Percentiles rank a stretch among this genome's conserved stretches.
phyloP scores from a whole-genome alignment of 2,797 vertebrate species.

The Prunella strophiata region DNA sequence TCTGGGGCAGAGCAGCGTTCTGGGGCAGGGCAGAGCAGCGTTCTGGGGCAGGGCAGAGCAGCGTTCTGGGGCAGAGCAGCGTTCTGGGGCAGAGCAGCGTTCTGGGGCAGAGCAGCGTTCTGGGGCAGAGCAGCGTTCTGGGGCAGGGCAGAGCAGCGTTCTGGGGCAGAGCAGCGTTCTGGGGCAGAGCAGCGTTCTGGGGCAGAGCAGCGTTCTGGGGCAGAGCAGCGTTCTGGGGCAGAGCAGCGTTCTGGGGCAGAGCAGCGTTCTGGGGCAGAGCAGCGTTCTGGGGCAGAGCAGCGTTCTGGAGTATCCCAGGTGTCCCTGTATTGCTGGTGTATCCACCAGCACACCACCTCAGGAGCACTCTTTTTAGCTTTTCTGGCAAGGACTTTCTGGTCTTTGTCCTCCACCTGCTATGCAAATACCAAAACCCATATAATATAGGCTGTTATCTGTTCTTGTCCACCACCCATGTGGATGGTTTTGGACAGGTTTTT shows the following conservation, averaged over 20 bases:
- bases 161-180: too few relatives aligned
- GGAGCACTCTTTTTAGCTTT: not conserved
- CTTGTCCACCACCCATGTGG: not conserved
- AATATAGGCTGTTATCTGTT: not conserved
- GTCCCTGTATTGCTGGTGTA: not conserved
- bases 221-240: not conserved
- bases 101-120: fast-evolving
- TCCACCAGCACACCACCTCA: not conserved
- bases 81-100: too few relatives aligned
- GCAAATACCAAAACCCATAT: not conserved
- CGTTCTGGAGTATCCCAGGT: not conserved
- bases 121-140: not conserved
- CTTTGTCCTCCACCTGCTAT: not conserved
- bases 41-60: too few relatives aligned
- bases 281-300: too few relatives aligned
- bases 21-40: too few relatives aligned
- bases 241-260: too few relatives aligned
- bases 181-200: too few relatives aligned
- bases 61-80: too few relatives aligned
- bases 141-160: too few relatives aligned
- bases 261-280: too few relatives aligned
- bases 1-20: not conserved
- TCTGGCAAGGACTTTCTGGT: not conserved
- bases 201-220: not conserved
- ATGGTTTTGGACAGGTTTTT: not conserved